phyloP scores from a whole-genome alignment of 37 sponge, comb jelly and placozoan genomes.

The Eunapius fragilis region DNA sequence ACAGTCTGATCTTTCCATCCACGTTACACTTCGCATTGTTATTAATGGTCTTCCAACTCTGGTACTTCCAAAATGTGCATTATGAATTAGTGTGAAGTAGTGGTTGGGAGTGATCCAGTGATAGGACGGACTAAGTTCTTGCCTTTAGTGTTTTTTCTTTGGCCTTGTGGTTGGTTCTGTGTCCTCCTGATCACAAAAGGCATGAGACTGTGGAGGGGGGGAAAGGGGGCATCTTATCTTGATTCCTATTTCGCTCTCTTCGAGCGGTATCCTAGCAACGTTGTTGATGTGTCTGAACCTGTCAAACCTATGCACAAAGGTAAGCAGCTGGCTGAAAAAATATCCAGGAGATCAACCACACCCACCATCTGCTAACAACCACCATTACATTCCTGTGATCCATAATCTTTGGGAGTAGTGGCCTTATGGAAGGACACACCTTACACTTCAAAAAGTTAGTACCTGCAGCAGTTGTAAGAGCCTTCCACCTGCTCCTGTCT shows the following conservation, averaged over 20 bases:
- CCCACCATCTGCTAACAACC: conserved; percentile 86
- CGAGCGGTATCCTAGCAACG: conserved; percentile 71
- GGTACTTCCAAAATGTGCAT: too few species aligned
- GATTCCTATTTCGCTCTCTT: conserved; percentile 44
- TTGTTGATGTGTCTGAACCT: conserved; percentile 97
- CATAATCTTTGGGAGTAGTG: conserved; percentile 57
- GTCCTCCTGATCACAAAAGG: too few species aligned
- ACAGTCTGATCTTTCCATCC: too few species aligned
- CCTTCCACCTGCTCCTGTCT: conserved; percentile 87
- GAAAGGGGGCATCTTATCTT: background rate
- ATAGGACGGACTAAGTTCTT: too few species aligned
- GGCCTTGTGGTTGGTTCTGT: too few species aligned
- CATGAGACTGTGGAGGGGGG: too few species aligned
- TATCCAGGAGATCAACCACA: background rate
- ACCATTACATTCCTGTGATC: conserved; percentile 77
- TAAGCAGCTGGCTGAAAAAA: background rate
- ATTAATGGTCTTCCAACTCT: too few species aligned
- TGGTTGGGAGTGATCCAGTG: too few species aligned
- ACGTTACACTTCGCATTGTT: too few species aligned
- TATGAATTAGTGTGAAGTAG: too few species aligned
- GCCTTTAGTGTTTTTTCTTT: too few species aligned
- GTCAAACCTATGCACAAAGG: conserved; percentile 68
- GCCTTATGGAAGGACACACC: too few species aligned
- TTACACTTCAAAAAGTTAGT: conserved; percentile 2
- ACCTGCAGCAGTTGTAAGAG: conserved; percentile 91